Base-by-base conservation (phyloP, 2,797 vertebrate genomes). In the Tenualosa ilisha region DNA sequence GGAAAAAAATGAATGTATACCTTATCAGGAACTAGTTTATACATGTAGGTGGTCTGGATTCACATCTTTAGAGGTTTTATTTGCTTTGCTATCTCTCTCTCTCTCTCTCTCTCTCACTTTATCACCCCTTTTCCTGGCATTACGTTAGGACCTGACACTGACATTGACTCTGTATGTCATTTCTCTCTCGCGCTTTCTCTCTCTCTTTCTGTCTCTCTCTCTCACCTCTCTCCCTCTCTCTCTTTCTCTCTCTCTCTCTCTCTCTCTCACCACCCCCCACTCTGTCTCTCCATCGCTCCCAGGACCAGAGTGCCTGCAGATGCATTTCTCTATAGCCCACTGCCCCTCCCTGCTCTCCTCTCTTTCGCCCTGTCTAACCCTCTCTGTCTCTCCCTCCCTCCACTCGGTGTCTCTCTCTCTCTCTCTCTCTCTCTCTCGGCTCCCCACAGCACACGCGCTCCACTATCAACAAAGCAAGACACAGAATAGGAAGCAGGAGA, bases 121-220 rank as follows among this genome's bases (percentile, higher is more conserved):
- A 89, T 89, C 88, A 85, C 87, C 90, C 91, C 91, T 93, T 93
- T 93, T 93, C 90, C 90, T 92, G 91, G 92, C 94, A 94, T 94
- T 95, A 94, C 92, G 92, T 94, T 92, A 92, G 93, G 91, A 91
- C 92, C 91, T 94, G 93, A 94, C 93, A 94, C 92, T 92, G 93
- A 93, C 91, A 92, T 90, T 95, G 93, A 94, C 89, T 93, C 92
- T 93, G 91, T 93, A 89, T 94, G 94, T 94, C 94, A 95, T 92
- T 89, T 84, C 87, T 86, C 87, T 86, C 89, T 85, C 88, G 87
- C 86, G 11, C 53, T 84, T 75, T 75, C 81, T 61, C 83, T 81
- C 84, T 81, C 86, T 86, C 87, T 81, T 83, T 85, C 86, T 89
- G 86, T 90, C 87, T 88, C 88, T 90, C 91, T 91, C 91, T 91